Conservation (phyloP, 2,888 invertebrate genomes). For the Himalopsyche kuldschensis region DNA sequence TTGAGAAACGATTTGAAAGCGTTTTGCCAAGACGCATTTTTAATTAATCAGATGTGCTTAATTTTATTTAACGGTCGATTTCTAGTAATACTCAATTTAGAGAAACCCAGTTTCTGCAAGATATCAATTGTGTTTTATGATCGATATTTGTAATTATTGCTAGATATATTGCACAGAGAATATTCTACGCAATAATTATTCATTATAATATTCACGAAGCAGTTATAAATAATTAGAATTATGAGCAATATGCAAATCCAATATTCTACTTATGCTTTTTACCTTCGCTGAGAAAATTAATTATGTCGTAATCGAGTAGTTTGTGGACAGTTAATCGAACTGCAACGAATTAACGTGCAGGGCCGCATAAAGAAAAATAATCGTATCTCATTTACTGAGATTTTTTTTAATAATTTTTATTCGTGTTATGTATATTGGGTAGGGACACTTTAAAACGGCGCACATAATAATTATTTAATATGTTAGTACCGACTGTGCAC, state of each 20-base stretch:
- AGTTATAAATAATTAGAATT: background rate
- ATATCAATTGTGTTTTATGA: background rate
- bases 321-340: background rate
- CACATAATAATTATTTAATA: no score
- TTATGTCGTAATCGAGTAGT: background rate
- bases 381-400: no score
- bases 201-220: background rate
- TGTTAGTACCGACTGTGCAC: no score
- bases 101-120: background rate
- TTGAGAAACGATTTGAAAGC: background rate
- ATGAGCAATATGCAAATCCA: background rate
- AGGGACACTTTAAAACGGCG: no score
- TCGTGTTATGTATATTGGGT: no score
- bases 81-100: background rate
- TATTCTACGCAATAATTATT: background rate
- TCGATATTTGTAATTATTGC: background rate
- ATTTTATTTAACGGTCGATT: background rate
- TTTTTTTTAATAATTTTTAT: no score
- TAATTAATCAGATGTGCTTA: slow-evolving; percentile 4
- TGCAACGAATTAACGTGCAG: background rate
- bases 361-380: no score
- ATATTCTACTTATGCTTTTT: background rate
- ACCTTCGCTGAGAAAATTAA: background rate
- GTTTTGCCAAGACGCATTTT: background rate
- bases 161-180: background rate